Base-by-base conservation (phyloP, 1,140 invertebrate genomes). In the Drosophila navojoa region DNA sequence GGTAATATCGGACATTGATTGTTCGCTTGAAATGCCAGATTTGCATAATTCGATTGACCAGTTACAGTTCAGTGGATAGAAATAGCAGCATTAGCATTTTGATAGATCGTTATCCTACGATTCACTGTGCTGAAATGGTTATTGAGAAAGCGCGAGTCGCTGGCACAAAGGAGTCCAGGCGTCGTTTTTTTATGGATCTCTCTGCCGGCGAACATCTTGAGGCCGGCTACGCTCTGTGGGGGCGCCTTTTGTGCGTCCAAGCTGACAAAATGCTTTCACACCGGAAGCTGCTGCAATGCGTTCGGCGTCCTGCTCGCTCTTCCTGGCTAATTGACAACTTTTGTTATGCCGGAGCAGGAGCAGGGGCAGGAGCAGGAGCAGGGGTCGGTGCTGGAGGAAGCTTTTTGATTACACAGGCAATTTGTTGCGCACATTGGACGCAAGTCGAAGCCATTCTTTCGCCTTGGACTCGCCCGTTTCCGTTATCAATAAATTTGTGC, bases 231-330 rank as follows among this genome's bases (percentile, higher is more conserved):
- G 49, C 9, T 40, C 29, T 25, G 29, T 10, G 27, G 35, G 32
- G 16, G 53, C 57, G 19, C 70, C 60, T 71, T 79, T 86, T 86
- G 78, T 86, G 75, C 78, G 80, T 69, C 54, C 47, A 47, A 57
- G 64, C 67, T 84, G 84, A 87, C 84, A 87, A 87, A 87, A 81
- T 89, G 84, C 73, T 89, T 87, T 87, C 84, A 89, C 85, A 73
- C 84, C 84, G 84, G 84, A 87, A 89, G 84, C 79, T 72, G 82
- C 55, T 75, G 84, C 84, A 87, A 87, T 87, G 85, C 84, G 84
- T 89, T 86, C 22, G 64, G 69, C 77, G 76, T 74, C 79, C 55
- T 58, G 5, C 35, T 11, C 63, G 47, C 16, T 45, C 54, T 68
- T 40, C 29, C 57, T 40, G 57, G 52, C 55, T 78, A 82, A 82